Conservation (phyloP, 2,797 vertebrate species). For the Mus spretus region DNA sequence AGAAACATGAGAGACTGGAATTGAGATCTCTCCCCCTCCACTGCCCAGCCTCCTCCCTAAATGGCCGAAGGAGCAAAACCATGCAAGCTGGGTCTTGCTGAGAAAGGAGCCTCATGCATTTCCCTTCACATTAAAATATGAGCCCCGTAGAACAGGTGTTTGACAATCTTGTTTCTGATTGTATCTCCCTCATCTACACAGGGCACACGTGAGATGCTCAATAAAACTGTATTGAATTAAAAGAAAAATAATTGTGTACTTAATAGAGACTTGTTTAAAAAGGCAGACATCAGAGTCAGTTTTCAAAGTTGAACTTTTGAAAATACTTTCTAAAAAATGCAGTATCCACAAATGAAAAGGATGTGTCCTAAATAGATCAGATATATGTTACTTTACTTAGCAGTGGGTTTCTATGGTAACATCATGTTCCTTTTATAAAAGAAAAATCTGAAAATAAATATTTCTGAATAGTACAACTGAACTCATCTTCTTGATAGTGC, state of each 20-base stretch:
- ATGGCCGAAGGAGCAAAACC: not conserved
- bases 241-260: not conserved
- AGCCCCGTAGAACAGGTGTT: not conserved
- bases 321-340: constrained; percentile 69
- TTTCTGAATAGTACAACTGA: constrained; percentile 25
- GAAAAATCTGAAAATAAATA: constrained; percentile 73
- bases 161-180: not conserved
- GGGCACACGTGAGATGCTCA: not conserved
- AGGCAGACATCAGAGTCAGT: not conserved
- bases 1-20: not conserved
- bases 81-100: not conserved
- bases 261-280: not conserved
- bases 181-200: not conserved
- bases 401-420: constrained; percentile 78
- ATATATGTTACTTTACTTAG: constrained; percentile 76
- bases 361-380: constrained; percentile 78
- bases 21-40: not conserved
- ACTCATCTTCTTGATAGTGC: constrained; percentile 31
- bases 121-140: not conserved
- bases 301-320: constrained; percentile 50
- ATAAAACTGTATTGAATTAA: not conserved
- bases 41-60: not conserved
- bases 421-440: constrained; percentile 70
- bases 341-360: constrained; percentile 60
- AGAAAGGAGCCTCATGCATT: constrained; percentile 10